Conservation (phyloP, 2,113 vertebrate genomes). For the Lophius piscatorius region DNA sequence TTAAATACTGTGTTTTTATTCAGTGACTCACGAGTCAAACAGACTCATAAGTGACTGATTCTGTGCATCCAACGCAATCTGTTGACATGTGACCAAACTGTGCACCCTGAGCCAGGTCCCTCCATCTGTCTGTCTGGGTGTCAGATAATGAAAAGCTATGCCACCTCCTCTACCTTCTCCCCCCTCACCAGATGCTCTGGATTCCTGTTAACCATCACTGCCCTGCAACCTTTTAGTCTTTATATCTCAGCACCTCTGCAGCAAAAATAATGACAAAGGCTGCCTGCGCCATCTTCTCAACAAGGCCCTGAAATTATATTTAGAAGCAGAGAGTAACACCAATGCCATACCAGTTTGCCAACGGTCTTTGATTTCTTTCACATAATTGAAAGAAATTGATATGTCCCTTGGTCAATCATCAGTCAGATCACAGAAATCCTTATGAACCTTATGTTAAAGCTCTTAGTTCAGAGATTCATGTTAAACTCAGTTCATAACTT, state of each 20-base stretch:
- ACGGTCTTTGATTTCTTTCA: neutral
- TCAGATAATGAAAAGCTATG: constrained; percentile 23
- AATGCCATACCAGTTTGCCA: neutral
- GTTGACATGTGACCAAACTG: constrained; percentile 18
- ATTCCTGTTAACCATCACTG: constrained; percentile 43
- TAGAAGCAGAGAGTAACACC: neutral
- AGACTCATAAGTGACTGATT: neutral
- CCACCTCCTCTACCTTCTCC: constrained; percentile 34
- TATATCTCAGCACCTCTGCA: constrained; percentile 28
- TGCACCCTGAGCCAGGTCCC: constrained; percentile 14
- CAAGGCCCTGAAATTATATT: constrained; percentile 9
- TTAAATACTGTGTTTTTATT: neutral
- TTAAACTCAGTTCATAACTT: no score
- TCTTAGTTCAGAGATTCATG: no score
- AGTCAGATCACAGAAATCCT: no score
- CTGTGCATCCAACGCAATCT: constrained; percentile 13
- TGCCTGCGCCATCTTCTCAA: constrained; percentile 48
- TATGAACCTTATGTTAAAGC: no score
- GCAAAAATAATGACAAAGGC: constrained; percentile 29
- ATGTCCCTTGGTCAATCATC: no score
- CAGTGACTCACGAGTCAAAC: neutral
- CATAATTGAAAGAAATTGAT: neutral
- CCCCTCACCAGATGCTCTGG: constrained; percentile 44
- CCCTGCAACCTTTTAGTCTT: constrained; percentile 23
- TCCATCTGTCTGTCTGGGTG: constrained; percentile 24